phyloP scores from a whole-genome alignment of 1,140 invertebrate species.

The Tachypleus tridentatus region DNA sequence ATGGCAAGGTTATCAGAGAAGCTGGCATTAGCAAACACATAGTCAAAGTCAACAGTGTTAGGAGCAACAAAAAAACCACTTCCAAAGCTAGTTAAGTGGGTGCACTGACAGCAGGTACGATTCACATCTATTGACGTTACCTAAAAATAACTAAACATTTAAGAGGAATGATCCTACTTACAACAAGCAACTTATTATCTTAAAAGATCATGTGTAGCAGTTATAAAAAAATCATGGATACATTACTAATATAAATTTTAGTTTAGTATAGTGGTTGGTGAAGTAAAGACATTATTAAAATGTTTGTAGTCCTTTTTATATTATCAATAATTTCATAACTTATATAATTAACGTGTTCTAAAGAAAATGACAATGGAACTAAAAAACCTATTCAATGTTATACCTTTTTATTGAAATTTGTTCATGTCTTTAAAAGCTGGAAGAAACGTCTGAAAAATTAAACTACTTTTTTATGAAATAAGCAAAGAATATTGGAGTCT shows the following conservation, averaged over 20 bases:
- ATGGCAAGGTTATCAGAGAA: slow-evolving; percentile 16
- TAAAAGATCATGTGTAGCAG: background rate
- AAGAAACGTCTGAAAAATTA: too few species aligned
- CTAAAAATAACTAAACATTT: slow-evolving; percentile 5
- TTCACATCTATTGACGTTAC: slow-evolving; percentile 5
- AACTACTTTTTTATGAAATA: too few species aligned
- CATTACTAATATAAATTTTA: background rate
- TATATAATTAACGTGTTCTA: too few species aligned
- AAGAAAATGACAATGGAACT: too few species aligned
- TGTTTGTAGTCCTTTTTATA: too few species aligned
- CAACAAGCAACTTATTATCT: background rate
- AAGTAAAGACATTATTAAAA: too few species aligned
- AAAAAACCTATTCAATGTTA: too few species aligned
- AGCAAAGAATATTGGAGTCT: too few species aligned
- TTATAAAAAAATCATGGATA: background rate
- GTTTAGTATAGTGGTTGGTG: too few species aligned
- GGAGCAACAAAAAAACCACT: slow-evolving; percentile 34
- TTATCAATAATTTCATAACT: too few species aligned
- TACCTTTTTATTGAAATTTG: too few species aligned
- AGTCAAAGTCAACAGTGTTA: slow-evolving; percentile 36
- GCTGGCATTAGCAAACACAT: slow-evolving; percentile 30
- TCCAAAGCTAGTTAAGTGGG: slow-evolving; percentile 35
- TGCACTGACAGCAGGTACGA: slow-evolving; percentile 14
- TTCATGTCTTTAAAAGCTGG: too few species aligned
- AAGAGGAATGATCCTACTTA: background rate